These are phyloP conservation scores for Serranus cabrilla DNA, from an alignment of 2,797 vertebrate genomes.

Conservation along the genomic window DNA sequence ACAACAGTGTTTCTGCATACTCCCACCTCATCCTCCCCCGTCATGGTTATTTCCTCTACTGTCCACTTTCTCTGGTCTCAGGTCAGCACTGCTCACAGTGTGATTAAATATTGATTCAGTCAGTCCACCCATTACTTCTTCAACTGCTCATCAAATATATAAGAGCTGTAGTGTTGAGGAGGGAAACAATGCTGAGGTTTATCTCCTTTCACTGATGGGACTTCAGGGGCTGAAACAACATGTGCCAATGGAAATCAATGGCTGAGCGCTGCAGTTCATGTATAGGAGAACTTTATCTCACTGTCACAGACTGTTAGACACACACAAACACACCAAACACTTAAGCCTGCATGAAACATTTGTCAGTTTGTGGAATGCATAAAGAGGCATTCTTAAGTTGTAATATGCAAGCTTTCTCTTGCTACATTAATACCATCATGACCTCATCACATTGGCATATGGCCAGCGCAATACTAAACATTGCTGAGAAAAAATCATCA, in stretches of 20 bases:
- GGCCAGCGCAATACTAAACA: too few relatives aligned
- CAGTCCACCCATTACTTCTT: slow-evolving; percentile 35
- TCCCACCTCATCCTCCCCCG: neutral
- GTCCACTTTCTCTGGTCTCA: slow-evolving; percentile 12
- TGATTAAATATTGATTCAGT: slow-evolving; percentile 74
- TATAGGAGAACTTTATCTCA: slow-evolving; percentile 40
- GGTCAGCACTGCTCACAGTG: slow-evolving; percentile 23
- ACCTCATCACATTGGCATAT: too few relatives aligned
- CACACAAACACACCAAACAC: neutral
- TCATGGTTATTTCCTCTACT: neutral
- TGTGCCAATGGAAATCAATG: slow-evolving; percentile 45
- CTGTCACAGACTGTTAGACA: slow-evolving; percentile 22
- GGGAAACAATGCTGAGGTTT: slow-evolving; percentile 17
- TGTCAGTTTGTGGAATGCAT: neutral
- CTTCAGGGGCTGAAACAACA: slow-evolving; percentile 28
- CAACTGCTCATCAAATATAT: slow-evolving; percentile 46
- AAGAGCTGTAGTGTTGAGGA: neutral
- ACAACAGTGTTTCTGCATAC: neutral
- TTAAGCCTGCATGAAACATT: neutral
- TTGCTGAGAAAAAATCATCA: too few relatives aligned
- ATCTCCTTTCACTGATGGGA: slow-evolving; percentile 40
- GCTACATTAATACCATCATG: too few relatives aligned
- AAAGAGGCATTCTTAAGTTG: neutral
- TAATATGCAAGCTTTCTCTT: too few relatives aligned
- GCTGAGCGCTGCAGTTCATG: slow-evolving; percentile 14